phyloP scores from a whole-genome alignment of 2,113 vertebrate genomes.

The Fregetta grallaria region DNA sequence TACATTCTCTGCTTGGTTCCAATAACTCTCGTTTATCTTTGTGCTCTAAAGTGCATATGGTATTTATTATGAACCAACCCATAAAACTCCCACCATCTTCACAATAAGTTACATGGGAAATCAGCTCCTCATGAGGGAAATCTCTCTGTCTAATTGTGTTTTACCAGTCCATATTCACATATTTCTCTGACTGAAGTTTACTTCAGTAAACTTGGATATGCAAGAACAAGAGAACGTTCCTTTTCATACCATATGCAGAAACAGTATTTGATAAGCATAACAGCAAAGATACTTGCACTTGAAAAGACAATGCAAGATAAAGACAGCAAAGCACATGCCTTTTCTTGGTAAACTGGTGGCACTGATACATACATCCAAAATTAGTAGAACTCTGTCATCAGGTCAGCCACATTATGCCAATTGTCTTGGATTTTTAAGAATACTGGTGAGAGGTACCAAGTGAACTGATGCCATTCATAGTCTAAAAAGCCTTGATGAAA shows the following conservation, averaged over 20 bases:
- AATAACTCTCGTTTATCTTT: background rate
- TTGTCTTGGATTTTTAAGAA: background rate
- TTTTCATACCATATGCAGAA: background rate
- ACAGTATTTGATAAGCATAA: background rate
- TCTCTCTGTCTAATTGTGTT: background rate
- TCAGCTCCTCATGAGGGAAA: background rate
- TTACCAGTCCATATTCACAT: background rate
- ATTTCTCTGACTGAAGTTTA: background rate
- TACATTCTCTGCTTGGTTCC: background rate
- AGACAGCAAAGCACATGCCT: background rate
- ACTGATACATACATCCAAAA: background rate
- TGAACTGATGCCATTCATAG: background rate
- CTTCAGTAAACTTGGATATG: background rate
- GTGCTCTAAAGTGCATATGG: background rate
- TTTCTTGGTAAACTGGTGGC: background rate
- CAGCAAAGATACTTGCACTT: background rate
- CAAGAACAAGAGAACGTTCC: background rate
- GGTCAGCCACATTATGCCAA: background rate
- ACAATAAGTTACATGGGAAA: background rate
- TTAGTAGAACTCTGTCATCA: background rate
- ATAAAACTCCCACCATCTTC: background rate
- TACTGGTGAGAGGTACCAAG: background rate
- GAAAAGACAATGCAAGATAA: background rate
- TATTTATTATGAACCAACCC: background rate
- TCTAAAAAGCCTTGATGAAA: background rate